Evolutionary conservation across 2,888 invertebrate species (phyloP).

Genomic region (Machimus rusticus): DNA sequence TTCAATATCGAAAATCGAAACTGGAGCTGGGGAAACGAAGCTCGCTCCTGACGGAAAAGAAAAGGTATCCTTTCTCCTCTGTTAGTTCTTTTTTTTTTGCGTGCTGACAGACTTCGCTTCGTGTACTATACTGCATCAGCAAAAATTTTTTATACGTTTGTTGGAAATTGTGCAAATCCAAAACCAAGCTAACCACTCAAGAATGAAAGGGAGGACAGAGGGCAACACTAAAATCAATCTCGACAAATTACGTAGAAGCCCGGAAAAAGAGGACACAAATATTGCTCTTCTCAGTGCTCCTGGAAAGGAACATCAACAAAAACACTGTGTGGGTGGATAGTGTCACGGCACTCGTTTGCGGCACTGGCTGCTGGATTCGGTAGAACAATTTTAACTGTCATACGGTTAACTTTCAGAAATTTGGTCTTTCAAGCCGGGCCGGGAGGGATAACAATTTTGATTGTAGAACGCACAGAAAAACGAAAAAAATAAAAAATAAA

Average conservation of each 20-base stretch:
- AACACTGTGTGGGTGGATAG: neutral
- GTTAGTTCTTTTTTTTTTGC: neutral
- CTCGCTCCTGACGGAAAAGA: neutral
- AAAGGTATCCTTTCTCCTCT: neutral
- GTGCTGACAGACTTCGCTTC: neutral
- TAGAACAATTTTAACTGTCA: neutral
- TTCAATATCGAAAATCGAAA: conserved; percentile 29
- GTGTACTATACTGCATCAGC: neutral
- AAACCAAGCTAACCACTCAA: neutral
- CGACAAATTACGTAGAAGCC: neutral
- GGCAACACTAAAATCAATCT: neutral
- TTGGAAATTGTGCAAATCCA: neutral
- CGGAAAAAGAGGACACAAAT: neutral
- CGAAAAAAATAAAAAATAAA: neutral
- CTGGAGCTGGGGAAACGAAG: conserved; percentile 1
- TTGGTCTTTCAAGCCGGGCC: neutral
- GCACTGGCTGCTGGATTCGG: neutral
- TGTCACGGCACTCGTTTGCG: neutral
- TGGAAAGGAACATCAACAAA: neutral
- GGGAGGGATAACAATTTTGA: too few relatives aligned
- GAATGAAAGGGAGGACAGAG: neutral
- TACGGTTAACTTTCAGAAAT: neutral
- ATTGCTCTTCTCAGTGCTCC: neutral
- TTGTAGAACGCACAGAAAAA: neutral
- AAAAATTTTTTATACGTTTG: neutral